Conservation (phyloP, 1,140 invertebrate genomes). For the Dendrolimus punctatus region DNA sequence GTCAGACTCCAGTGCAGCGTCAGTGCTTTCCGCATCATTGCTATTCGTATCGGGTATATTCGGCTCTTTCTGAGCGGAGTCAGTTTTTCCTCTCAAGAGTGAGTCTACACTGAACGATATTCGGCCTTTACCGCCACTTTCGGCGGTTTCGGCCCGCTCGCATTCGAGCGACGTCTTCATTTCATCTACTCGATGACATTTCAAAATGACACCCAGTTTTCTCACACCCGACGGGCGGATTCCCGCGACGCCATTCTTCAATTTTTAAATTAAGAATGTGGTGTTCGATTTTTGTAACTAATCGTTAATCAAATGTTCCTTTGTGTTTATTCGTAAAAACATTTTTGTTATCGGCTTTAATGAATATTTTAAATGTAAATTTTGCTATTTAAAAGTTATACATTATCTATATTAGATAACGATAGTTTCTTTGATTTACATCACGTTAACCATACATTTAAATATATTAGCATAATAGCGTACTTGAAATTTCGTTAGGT, state of each 20-base stretch:
- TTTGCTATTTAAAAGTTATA: too few relatives aligned
- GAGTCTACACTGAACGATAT: slow-evolving; percentile 68
- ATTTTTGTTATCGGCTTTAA: too few relatives aligned
- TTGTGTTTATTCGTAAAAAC: too few relatives aligned
- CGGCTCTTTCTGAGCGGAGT: slow-evolving; percentile 31
- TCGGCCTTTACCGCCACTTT: slow-evolving; percentile 53
- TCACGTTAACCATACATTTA: too few relatives aligned
- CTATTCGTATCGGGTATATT: slow-evolving; percentile 30
- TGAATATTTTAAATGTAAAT: too few relatives aligned
- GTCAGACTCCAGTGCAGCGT: slow-evolving; percentile 42
- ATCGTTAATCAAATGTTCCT: too few relatives aligned
- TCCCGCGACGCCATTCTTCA: too few relatives aligned
- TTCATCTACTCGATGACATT: slow-evolving; percentile 57
- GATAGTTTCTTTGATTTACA: too few relatives aligned
- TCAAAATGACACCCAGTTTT: slow-evolving; percentile 21
- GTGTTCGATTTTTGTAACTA: too few relatives aligned
- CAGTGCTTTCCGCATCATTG: slow-evolving; percentile 50
- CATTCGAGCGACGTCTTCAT: slow-evolving; percentile 68
- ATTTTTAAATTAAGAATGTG: too few relatives aligned
- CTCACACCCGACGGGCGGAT: slow-evolving; percentile 5
- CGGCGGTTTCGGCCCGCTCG: slow-evolving; percentile 58
- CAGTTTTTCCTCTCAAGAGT: slow-evolving; percentile 41
- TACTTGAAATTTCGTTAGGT: slow-evolving; percentile 6
- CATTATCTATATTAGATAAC: too few relatives aligned
- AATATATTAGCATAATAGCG: too few relatives aligned